Base-by-base conservation (phyloP, 2,113 vertebrate genomes). In the Takifugu flavidus region DNA sequence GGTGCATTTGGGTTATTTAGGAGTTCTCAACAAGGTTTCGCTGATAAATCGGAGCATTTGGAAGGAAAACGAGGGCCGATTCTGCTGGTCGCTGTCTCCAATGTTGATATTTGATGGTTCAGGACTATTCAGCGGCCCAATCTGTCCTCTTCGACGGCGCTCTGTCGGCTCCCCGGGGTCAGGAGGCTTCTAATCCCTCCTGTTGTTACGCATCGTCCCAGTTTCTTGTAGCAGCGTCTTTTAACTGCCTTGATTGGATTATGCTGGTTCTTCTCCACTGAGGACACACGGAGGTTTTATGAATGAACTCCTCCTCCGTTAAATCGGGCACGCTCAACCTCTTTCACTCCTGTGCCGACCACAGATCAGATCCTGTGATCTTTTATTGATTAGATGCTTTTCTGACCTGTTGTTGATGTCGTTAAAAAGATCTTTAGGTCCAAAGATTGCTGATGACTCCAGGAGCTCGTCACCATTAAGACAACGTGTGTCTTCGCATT, bases 241-340 rank as follows among this genome's bases (percentile, higher is more conserved):
- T 71, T 61, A 73, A 67, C 75, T 56, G 45, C n/a, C 49, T 51
- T 83, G 68, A 89, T 84, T 70, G 85, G 84, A 86, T 89, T 82
- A 29, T 3, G 4, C 52, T 14, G 7, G 6, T 55, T 75, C 49
- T 74, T 80, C 78, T 75, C 65, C 75, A 49, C 65, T 5, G 27
- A 39, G 53, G 65, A 64, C 74, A 72, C 57, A 67, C 63, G 77
- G 66, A 68, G 50, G 13, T 45, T 58, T 62, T 14, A 58, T 66
- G 56, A 78, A 72, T 71, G 53, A 77, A 53, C 15, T 39, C 7
- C 34, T 39, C 34, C 7, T 39, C 20, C 20, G 20, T 39, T 39
- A 10, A 39, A 39, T 39, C 5, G 34, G 6, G 11, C 34, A 39
- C 7, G 11, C 34, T 10, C 34, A 39, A 39, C 20, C 20, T 20